phyloP scores from a whole-genome alignment of 2,113 vertebrate genomes.

The Amphilophus citrinellus region DNA sequence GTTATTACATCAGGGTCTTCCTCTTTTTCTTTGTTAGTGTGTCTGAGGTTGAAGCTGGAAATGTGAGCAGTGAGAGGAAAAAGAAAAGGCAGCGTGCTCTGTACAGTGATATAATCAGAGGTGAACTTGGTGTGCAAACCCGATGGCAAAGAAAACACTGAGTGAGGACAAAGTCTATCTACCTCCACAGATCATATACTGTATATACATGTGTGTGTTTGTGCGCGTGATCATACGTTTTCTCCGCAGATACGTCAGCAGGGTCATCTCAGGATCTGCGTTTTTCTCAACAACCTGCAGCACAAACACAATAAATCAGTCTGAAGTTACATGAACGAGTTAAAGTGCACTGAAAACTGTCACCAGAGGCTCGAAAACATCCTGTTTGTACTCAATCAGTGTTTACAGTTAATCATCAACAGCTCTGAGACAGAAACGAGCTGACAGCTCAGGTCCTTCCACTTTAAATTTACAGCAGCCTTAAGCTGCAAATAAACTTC shows the following conservation, averaged over 20 bases:
- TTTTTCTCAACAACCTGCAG: conserved; percentile 89
- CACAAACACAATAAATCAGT: background rate
- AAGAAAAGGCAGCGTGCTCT: fast-evolving
- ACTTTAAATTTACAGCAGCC: background rate
- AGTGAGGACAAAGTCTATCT: background rate
- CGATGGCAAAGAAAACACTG: background rate
- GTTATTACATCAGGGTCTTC: background rate
- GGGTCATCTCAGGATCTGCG: conserved; percentile 90
- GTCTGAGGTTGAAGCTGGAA: background rate
- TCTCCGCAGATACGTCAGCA: conserved; percentile 89
- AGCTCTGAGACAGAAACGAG: background rate
- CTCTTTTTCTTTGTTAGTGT: background rate
- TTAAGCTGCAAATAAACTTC: background rate
- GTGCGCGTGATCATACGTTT: conserved; percentile 79
- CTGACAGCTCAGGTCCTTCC: background rate
- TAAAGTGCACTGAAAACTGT: background rate
- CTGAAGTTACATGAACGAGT: background rate
- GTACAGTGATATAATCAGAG: background rate
- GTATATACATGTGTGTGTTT: background rate
- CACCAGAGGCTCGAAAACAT: background rate
- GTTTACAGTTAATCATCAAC: background rate
- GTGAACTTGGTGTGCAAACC: background rate
- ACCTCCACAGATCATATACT: background rate
- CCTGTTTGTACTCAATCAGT: background rate
- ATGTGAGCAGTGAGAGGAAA: background rate